phyloP scores from a whole-genome alignment of 2,888 invertebrate genomes.

The Uloborus plumipes region DNA sequence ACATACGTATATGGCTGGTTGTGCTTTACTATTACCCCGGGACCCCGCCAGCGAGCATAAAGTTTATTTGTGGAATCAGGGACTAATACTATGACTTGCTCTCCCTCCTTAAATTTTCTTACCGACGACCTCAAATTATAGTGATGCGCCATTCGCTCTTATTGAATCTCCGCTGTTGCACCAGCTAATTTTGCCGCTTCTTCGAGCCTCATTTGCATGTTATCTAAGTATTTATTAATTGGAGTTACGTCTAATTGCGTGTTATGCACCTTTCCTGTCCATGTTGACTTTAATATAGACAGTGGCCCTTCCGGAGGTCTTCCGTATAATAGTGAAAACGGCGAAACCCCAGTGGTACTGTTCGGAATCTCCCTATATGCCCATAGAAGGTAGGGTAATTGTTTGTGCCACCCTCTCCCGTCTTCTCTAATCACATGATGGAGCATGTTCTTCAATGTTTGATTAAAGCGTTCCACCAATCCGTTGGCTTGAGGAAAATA shows the following conservation, averaged over 20 bases:
- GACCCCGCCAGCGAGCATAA: neutral
- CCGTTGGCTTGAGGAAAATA: neutral
- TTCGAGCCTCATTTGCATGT: neutral
- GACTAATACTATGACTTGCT: neutral
- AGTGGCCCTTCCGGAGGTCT: neutral
- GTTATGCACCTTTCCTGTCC: neutral
- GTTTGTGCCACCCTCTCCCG: neutral
- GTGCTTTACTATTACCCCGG: neutral
- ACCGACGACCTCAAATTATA: neutral
- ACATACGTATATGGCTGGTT: neutral
- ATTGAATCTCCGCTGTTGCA: neutral
- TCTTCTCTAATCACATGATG: neutral
- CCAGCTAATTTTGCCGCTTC: neutral
- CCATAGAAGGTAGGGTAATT: constrained; percentile 1
- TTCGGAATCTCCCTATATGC: neutral
- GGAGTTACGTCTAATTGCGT: neutral
- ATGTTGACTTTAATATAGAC: neutral
- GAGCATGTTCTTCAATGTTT: neutral
- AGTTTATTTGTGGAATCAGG: constrained; percentile 6
- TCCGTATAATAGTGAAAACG: neutral
- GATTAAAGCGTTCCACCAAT: neutral
- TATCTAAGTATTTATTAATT: neutral
- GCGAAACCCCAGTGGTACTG: neutral
- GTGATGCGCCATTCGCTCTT: neutral
- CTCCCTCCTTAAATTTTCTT: neutral